Conservation (phyloP, 2,888 invertebrate species). For the Drosophila tripunctata region DNA sequence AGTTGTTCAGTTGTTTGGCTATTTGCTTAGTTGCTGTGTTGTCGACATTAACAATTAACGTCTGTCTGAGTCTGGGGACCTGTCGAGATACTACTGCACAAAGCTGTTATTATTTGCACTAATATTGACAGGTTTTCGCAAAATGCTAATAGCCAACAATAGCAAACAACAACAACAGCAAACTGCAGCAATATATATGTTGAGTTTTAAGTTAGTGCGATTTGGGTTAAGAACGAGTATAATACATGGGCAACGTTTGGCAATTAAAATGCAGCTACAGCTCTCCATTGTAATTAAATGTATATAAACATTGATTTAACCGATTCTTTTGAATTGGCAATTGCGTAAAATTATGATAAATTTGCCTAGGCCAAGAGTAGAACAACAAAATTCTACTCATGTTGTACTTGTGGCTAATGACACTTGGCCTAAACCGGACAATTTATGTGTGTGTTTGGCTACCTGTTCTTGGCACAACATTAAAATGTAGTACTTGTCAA, state of each 20-base stretch:
- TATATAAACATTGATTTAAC: slow-evolving; percentile 75
- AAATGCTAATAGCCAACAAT: slow-evolving; percentile 70
- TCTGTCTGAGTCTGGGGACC: slow-evolving; percentile 43
- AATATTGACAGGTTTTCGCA: slow-evolving; percentile 80
- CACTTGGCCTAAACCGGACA: slow-evolving; percentile 34
- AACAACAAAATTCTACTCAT: background rate
- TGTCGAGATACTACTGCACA: slow-evolving; percentile 26
- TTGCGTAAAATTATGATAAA: slow-evolving; percentile 49
- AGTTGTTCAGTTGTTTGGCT: slow-evolving; percentile 4
- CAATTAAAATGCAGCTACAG: slow-evolving; percentile 71
- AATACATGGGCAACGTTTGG: slow-evolving; percentile 57
- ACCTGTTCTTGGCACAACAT: slow-evolving; percentile 60
- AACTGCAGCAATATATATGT: slow-evolving; percentile 34
- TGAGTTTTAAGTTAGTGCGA: slow-evolving; percentile 48
- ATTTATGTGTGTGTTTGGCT: slow-evolving; percentile 32
- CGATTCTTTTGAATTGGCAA: slow-evolving; percentile 11
- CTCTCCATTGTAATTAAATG: slow-evolving; percentile 74
- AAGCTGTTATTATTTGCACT: slow-evolving; percentile 82
- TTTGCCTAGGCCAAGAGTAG: slow-evolving; percentile 45
- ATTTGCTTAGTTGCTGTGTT: slow-evolving; percentile 54
- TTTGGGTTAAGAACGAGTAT: slow-evolving; percentile 83
- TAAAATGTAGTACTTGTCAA: slow-evolving; percentile 56
- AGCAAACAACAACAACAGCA: slow-evolving; percentile 1
- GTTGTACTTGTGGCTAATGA: slow-evolving; percentile 44
- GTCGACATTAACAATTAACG: slow-evolving; percentile 79